phyloP scores from a whole-genome alignment of 2,113 vertebrate species.

The Leptosomus discolor region DNA sequence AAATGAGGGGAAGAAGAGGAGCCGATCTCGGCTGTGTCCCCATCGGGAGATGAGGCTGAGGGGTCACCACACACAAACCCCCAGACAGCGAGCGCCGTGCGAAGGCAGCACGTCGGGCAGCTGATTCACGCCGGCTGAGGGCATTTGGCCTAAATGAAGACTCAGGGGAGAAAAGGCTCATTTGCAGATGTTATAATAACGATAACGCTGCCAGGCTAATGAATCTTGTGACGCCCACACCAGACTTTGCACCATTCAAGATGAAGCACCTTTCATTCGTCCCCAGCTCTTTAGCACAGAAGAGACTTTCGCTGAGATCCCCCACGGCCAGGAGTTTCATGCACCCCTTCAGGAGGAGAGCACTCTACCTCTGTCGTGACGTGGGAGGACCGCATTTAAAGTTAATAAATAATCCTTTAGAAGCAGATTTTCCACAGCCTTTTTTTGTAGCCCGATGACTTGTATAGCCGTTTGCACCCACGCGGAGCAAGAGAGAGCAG shows the following conservation, averaged over 20 bases:
- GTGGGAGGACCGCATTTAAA: background rate
- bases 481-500: background rate
- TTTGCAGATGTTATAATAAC: background rate
- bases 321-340: background rate
- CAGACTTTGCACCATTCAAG: background rate
- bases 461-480: background rate
- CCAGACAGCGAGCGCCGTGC: accelerated
- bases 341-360: background rate
- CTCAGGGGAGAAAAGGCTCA: background rate
- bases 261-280: background rate
- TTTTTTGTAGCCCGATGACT: background rate
- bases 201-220: background rate
- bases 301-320: background rate
- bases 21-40: background rate
- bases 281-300: background rate
- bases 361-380: background rate
- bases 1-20: background rate
- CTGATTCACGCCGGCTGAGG: background rate
- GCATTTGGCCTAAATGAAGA: background rate
- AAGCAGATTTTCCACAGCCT: background rate
- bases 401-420: background rate
- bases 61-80: background rate
- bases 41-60: background rate
- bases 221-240: background rate
- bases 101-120: background rate